phyloP scores from a whole-genome alignment of 2,797 vertebrate species.

The Molossus alvarezi region DNA sequence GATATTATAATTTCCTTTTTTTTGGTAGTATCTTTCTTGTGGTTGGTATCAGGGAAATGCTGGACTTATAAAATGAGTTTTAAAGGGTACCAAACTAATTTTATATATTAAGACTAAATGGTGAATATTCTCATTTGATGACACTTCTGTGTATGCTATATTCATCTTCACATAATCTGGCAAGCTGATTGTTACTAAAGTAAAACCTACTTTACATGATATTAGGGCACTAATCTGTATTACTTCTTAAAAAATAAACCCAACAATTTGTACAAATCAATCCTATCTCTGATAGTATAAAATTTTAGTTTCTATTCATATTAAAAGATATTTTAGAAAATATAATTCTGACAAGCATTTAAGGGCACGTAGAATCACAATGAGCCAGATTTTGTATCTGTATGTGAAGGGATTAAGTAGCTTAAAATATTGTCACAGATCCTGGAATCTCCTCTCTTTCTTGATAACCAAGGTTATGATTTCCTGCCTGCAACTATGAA shows the following conservation, averaged over 20 bases:
- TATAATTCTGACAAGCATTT: conserved; percentile 48
- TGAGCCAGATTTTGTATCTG: not conserved
- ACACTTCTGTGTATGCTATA: not conserved
- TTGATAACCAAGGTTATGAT: conserved; percentile 40
- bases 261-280: not conserved
- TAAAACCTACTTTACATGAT: not conserved
- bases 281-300: conserved; percentile 1
- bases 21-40: not conserved
- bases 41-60: not conserved
- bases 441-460: not conserved
- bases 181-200: not conserved
- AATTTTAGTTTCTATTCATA: conserved; percentile 33
- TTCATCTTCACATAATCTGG: not conserved
- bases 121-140: not conserved
- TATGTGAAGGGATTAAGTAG: conserved; percentile 50
- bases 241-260: not conserved
- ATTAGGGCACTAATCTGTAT: not conserved
- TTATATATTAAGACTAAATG: not conserved
- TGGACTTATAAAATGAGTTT: not conserved
- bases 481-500: not conserved
- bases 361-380: not conserved
- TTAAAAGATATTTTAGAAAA: conserved; percentile 62
- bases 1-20: not conserved
- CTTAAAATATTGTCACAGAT: conserved; percentile 58
- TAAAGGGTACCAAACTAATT: not conserved